Evolutionary conservation across 2,797 vertebrate genomes (phyloP).

Genomic region (Chrysocyon brachyurus): DNA sequence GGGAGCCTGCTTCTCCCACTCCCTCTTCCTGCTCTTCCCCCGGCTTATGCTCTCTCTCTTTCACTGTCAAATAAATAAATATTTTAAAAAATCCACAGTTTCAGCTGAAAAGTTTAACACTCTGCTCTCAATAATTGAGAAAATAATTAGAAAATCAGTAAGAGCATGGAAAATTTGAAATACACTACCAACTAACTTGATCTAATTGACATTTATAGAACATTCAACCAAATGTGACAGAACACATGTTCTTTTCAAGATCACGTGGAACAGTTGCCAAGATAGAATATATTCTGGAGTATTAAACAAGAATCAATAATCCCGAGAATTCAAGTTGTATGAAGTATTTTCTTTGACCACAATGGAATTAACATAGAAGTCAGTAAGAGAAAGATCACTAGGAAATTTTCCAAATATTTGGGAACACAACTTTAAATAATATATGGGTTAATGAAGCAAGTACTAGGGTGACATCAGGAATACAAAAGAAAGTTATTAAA

Average conservation of each 20-base stretch:
- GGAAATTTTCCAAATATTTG: not conserved
- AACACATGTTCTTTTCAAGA: not conserved
- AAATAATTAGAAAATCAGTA: not conserved
- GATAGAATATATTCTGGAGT: not conserved
- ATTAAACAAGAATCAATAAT: not conserved
- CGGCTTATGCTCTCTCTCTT: no score
- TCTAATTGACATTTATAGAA: not conserved
- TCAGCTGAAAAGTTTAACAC: not conserved
- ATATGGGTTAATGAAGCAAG: not conserved
- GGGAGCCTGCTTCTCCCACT: no score
- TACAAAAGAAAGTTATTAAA: not conserved
- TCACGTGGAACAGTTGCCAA: not conserved
- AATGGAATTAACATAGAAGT: not conserved
- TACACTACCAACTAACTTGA: not conserved
- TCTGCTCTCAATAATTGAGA: not conserved
- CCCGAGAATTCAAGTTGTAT: not conserved
- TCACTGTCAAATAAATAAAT: no score
- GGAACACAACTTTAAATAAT: not conserved
- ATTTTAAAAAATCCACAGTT: not conserved
- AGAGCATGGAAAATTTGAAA: not conserved
- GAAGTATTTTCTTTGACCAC: not conserved
- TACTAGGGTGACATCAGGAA: not conserved
- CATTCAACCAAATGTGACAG: not conserved
- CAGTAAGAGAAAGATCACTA: not conserved
- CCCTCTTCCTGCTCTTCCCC: no score